Base-by-base conservation (phyloP, 2,113 vertebrate genomes). In the Pao palembangensis region DNA sequence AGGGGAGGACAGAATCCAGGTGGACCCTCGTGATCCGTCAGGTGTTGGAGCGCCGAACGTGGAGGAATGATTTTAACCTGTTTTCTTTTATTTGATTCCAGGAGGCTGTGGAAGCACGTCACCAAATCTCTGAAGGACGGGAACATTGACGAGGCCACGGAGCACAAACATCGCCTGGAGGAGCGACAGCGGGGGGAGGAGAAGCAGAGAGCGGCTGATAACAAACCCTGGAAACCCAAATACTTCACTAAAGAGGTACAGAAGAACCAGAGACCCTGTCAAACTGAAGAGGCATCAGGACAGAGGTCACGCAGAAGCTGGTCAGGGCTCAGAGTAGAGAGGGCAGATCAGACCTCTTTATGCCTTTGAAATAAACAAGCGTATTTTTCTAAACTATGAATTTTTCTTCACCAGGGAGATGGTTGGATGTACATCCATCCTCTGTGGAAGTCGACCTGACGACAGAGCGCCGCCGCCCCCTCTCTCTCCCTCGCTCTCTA, bases 201-300 rank as follows among this genome's bases (percentile, higher is more conserved):
- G 72, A 88, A 87, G 67, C 90, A 94, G 55, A 91, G 95, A 0
- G 78, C 72, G 0, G 78, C 76, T 0, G 90, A 91, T n/a, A 79
- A 85, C 17, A 73, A 81, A 0, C 86, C 87, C 0, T 98, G 96
- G 94, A 92, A 88, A 43, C 93, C 96, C 64, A 94, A 91, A 68
- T 93, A 94, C 71, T 98, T 98, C 84, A 89, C 78, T 69, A 96
- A 94, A 85, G 94, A 98, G 96, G 96, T 96, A 87, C 34, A 38
- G 34, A 38, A 38, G 34, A 38, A 38, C 8, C 34, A 38, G 11
- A 38, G 34, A 38, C 11, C 34, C 34, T 8, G 31, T 34, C 31
- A 34, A 10, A 10, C 34, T 38, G 11, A 11, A 38, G 34, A 38
- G 8, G 34, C 34, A 12, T 38, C 34, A 38, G 8, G 8, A 10